A percentile compares a stretch with the other conserved stretches of the same genome.
Conservation (phyloP, 2,113 vertebrate genomes). For the Corvus moneduloides region DNA sequence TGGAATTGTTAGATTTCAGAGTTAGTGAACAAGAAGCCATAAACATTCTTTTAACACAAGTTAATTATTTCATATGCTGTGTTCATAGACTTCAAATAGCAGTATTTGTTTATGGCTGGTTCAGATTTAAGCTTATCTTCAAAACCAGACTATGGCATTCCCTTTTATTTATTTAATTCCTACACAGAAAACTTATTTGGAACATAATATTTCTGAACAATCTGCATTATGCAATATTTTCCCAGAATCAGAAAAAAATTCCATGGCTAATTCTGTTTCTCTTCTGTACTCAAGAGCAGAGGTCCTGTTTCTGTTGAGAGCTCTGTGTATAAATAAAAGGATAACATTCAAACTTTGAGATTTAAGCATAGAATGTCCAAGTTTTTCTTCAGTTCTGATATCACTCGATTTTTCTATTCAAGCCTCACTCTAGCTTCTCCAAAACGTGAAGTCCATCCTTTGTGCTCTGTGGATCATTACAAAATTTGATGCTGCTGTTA, state of each 20-base stretch:
- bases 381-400: neutral
- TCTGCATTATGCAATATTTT: neutral
- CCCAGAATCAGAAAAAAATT: neutral
- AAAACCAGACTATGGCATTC: neutral
- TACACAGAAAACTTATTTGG: neutral
- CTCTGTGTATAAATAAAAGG: neutral
- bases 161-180: neutral
- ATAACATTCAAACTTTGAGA: neutral
- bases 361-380: neutral
- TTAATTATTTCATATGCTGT: neutral
- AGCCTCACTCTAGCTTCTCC: neutral
- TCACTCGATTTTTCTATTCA: neutral
- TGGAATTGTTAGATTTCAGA: neutral
- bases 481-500: neutral
- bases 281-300: neutral
- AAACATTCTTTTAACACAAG: neutral
- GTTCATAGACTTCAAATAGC: neutral
- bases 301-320: neutral
- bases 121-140: neutral
- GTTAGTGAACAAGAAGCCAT: neutral
- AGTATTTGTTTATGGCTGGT: neutral
- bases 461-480: neutral
- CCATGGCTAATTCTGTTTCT: fast-evolving
- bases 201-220: neutral
- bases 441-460: neutral